Evolutionary conservation across 92 coral and sea anemone species (phyloP).

Genomic region (Epizoanthus ramosus): DNA sequence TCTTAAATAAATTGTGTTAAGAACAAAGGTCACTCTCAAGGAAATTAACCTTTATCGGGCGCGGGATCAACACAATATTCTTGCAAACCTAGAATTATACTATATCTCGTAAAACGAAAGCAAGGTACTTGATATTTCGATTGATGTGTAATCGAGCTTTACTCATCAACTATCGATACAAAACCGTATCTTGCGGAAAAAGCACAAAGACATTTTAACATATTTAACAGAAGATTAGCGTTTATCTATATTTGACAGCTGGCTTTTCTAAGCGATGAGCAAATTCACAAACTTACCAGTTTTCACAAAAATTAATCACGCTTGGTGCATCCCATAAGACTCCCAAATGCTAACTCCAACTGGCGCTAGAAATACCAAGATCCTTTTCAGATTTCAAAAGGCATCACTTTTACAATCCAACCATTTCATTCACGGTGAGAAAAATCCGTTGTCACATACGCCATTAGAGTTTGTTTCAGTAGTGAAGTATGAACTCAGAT

Average conservation of each 20-base stretch:
- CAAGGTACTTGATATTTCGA: not conserved
- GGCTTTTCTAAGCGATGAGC: conserved; percentile 13
- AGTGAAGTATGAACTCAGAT: conserved; percentile 66
- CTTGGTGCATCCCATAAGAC: conserved; percentile 6
- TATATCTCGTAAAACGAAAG: not conserved
- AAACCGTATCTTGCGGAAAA: not conserved
- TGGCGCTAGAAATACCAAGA: not conserved
- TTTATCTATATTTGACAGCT: not conserved
- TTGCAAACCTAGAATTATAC: not conserved
- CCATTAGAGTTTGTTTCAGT: conserved; percentile 16
- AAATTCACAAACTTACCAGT: conserved; percentile 31
- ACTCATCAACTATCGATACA: not conserved
- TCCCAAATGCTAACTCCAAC: not conserved
- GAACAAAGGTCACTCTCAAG: not conserved
- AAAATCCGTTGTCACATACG: not conserved
- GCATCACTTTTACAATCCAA: not conserved
- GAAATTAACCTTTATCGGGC: not conserved
- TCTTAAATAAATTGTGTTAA: no score
- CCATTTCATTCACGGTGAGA: not conserved
- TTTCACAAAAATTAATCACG: conserved; percentile 10
- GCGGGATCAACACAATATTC: not conserved
- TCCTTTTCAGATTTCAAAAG: not conserved
- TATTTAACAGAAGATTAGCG: not conserved
- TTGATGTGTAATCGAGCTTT: not conserved
- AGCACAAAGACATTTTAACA: not conserved